Base-by-base conservation (phyloP, 2,888 invertebrate species). In the Zygaena filipendulae region DNA sequence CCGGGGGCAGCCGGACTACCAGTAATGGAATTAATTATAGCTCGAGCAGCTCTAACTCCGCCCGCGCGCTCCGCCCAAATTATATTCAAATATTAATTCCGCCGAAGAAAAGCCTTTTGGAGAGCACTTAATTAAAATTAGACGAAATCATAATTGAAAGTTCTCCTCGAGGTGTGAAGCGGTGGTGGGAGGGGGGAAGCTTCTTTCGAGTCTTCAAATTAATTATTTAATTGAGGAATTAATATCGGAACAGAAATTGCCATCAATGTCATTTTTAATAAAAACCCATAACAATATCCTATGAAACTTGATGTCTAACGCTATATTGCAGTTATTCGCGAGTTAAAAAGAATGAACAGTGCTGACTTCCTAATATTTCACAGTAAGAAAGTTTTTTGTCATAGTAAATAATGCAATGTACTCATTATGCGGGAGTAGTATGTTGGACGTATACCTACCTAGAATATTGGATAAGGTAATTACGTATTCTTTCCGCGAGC, bases 1-100 rank as follows among this genome's bases (percentile, higher is more conserved):
- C 43, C 43, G 45, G 52, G 47, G 49, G 52, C 50, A 52, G 52
- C 53, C 59, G 59, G 58, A 61, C 67, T 66, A 69, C 69, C 70
- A 66, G 64, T 71, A 77, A 77, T 72, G 56, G 69, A 75, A 77
- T 75, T 77, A 75, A 77, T 79, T 75, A 77, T 74, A 77, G 66
- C 52, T 68, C 63, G 70, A 57, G 62, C 82, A 54, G 80, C 74
- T n/a, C n/a, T 72, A 82, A 72, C 68, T 80, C 68, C 70, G 70
- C 71, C 79, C 57, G 71, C 74, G 59, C 69, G 79, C 59, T 67
- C 77, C 66, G 59, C 79, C 74, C 58, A 77, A 79, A 75, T 80
- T 80, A 77, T 75, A 77, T 75, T 77, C 74, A 77, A 81, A 79
- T 81, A 80, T 77, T 79, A 81, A 81, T 79, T 80, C 75, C 69